Evolutionary conservation across 2,113 vertebrate species (phyloP).

Genomic region (Salvator merianae): DNA sequence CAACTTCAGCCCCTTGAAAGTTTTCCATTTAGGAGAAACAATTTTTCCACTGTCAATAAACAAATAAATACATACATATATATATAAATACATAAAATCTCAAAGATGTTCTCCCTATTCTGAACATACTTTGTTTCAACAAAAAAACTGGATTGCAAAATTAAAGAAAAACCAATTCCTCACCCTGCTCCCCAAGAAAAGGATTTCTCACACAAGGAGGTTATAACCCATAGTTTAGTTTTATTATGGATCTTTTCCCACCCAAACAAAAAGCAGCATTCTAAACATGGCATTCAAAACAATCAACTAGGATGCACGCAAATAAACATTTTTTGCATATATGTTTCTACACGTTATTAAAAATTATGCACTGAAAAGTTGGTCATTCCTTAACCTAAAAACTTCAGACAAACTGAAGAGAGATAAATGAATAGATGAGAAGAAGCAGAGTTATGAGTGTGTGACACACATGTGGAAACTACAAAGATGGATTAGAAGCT

Average conservation of each 20-base stretch:
- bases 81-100: no score
- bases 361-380: neutral
- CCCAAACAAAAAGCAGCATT: neutral
- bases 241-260: neutral
- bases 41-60: slow-evolving; percentile 81
- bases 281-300: neutral
- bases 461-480: neutral
- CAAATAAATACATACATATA: neutral
- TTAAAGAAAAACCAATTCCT: no score
- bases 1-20: slow-evolving; percentile 88
- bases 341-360: neutral
- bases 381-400: neutral
- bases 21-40: slow-evolving; percentile 89
- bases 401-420: neutral
- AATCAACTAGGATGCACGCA: neutral
- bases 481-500: neutral
- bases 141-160: neutral
- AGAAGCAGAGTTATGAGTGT: neutral
- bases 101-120: no score
- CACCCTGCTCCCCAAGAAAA: neutral
- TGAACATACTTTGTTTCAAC: neutral
- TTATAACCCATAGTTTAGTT: neutral
- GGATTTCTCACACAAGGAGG: neutral
- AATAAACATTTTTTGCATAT: neutral
- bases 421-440: neutral